A percentile compares a stretch with the other conserved stretches of the same genome.
Conservation (phyloP, 2,888 invertebrate species). For the Diaprepes abbreviatus region DNA sequence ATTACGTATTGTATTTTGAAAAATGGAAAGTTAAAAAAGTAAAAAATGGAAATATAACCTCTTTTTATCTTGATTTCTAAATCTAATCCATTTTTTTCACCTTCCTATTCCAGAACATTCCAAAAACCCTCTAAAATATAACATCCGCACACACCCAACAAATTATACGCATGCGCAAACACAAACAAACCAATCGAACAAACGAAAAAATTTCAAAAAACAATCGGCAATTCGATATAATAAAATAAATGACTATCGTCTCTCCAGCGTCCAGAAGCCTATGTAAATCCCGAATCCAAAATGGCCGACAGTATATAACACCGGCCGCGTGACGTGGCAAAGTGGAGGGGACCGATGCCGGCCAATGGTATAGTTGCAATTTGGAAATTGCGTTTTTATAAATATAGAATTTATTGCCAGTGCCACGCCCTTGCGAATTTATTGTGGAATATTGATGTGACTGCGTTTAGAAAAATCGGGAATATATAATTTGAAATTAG, state of each 20-base stretch:
- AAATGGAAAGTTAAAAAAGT: too few relatives aligned
- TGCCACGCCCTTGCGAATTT: constrained; percentile 47
- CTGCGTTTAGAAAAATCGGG: constrained; percentile 33
- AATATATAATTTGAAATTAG: constrained; percentile 45
- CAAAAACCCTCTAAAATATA: neutral
- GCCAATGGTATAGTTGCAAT: constrained; percentile 47
- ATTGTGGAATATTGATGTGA: constrained; percentile 41
- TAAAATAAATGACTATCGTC: constrained; percentile 40
- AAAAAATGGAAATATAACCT: too few relatives aligned
- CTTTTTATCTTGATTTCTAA: too few relatives aligned
- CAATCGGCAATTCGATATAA: constrained; percentile 40
- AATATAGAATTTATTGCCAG: constrained; percentile 48
- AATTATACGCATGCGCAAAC: constrained; percentile 20
- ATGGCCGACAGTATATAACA: constrained; percentile 52
- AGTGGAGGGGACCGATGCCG: constrained; percentile 11
- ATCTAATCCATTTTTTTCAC: neutral
- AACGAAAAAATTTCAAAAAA: constrained; percentile 40
- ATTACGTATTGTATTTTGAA: too few relatives aligned
- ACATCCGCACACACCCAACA: constrained; percentile 23
- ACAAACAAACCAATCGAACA: neutral
- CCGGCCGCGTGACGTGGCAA: constrained; percentile 26
- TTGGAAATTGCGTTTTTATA: constrained; percentile 50
- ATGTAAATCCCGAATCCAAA: constrained; percentile 50
- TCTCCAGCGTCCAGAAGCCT: constrained; percentile 38
- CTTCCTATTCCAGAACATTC: neutral